These are phyloP conservation scores for Platycheirus rosarum DNA, from an alignment of 2,888 invertebrate species.

Conservation along the genomic window DNA sequence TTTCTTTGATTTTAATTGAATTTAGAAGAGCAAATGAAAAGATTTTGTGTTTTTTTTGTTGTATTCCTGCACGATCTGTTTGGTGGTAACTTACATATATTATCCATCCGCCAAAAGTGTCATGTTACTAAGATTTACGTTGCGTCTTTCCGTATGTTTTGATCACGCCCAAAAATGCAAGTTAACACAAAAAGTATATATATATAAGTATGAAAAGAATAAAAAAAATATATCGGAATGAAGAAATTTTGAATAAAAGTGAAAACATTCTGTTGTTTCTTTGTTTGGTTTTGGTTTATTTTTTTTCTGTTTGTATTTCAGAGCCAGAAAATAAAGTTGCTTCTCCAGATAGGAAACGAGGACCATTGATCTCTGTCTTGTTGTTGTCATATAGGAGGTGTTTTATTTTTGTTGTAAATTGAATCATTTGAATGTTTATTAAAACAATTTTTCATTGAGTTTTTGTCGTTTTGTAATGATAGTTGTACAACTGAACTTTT, in stretches of 20 bases:
- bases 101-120: constrained; percentile 82
- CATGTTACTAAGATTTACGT: constrained; percentile 82
- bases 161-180: constrained; percentile 75
- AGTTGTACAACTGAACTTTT: no score
- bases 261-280: constrained; percentile 52
- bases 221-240: constrained; percentile 12
- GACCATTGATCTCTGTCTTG: constrained; percentile 26
- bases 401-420: constrained; percentile 6
- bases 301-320: constrained; percentile 2
- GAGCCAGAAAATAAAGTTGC: constrained; percentile 19
- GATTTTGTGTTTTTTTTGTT: constrained; percentile 25
- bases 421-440: no score
- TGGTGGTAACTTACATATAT: constrained; percentile 80
- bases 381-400: constrained; percentile 4
- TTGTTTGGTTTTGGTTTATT: constrained; percentile 24
- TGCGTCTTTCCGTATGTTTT: constrained; percentile 74
- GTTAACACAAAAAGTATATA: constrained; percentile 53
- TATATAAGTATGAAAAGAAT: constrained; percentile 22
- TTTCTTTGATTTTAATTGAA: constrained; percentile 38
- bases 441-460: no score
- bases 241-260: constrained; percentile 57
- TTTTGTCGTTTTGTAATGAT: no score
- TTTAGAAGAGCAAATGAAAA: constrained; percentile 7
- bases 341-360: constrained; percentile 11
- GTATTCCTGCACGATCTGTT: constrained; percentile 51